phyloP scores from a whole-genome alignment of 2,113 vertebrate species.

The Conger conger region DNA sequence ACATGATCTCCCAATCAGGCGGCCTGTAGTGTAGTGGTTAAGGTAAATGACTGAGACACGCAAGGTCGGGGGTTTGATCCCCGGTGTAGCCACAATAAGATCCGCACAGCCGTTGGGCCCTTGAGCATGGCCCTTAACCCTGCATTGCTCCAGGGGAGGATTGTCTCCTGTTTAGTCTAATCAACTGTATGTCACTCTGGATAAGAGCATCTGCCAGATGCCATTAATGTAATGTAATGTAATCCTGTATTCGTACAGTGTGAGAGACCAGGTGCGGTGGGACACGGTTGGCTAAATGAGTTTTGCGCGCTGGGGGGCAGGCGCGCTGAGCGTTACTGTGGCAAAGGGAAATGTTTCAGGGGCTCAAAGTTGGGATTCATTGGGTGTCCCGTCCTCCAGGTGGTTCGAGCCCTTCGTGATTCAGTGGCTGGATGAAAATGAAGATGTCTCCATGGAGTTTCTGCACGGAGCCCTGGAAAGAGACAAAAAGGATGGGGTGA shows the following conservation, averaged over 20 bases:
- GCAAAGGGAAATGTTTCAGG: not conserved
- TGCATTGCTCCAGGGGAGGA: no score
- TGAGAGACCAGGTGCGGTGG: not conserved
- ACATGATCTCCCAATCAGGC: not conserved
- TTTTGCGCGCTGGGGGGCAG: not conserved
- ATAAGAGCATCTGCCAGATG: no score
- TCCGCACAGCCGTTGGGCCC: no score
- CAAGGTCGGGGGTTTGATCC: no score
- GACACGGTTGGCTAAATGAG: not conserved
- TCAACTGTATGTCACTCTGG: no score
- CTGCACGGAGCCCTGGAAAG: constrained; percentile 91
- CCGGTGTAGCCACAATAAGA: no score
- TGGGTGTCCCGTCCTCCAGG: constrained; percentile 59
- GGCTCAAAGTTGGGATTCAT: not conserved
- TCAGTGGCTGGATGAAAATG: constrained; percentile 98
- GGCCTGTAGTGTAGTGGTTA: no score
- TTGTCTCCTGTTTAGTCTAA: no score
- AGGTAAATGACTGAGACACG: no score
- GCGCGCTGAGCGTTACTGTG: not conserved
- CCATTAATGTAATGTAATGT: no score
- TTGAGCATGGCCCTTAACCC: no score
- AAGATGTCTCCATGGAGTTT: constrained; percentile 96
- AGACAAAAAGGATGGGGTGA: constrained; percentile 97
- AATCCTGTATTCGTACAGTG: not conserved
- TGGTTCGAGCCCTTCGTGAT: constrained; percentile 99